Evolutionary conservation across 2,113 vertebrate genomes (phyloP), one percentile per base, ranked within the genome.

Genomic region (Neolamprologus falcicula): DNA sequence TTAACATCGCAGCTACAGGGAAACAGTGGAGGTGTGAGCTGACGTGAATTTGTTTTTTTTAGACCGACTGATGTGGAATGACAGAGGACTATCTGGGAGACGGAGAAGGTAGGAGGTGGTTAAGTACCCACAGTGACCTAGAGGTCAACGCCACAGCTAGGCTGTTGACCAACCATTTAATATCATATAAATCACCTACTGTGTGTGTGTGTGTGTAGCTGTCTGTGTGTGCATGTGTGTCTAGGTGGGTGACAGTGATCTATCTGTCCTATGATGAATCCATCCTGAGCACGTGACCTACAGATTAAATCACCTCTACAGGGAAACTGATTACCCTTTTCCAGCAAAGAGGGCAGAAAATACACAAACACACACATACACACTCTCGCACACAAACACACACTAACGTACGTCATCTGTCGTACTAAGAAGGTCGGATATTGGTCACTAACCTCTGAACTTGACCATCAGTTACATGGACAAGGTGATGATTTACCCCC

Each of bases 271-370:
- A 82, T 92, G 90, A 95, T 92, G 89, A 93, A 94, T 92, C 90
- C 86, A 92, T 93, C 82, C 87, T 47, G 79, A 76, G 85, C 92
- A 87, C 35, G 68, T 93, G 93, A 93, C 85, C 91, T 42, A 86
- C 85, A 93, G 90, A 93, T 95, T 92, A 90, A 94, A 95, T 94
- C 92, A 88, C 88, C 86, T 84, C 88, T 66, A 86, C 90, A 88
- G 83, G 71, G 85, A 89, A 94, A 90, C 90, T 83, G 92, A 94
- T 94, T 91, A 88, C 90, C 68, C 78, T 73, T 90, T 88, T 84
- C 59, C 84, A 82, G 89, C 80, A 79, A 81, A 91, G 90, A 91
- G 61, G 87, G 86, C 79, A 80, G 14, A 33, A 85, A 79, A 90
- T 59, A 89, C 52, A 89, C 84, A 82, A 28, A 17, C 26, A 82